A percentile compares a stretch with the other conserved stretches of the same genome.
These are phyloP conservation scores for Leptatherina wallacei DNA, from an alignment of 2,797 vertebrate genomes.

Conservation along the genomic window DNA sequence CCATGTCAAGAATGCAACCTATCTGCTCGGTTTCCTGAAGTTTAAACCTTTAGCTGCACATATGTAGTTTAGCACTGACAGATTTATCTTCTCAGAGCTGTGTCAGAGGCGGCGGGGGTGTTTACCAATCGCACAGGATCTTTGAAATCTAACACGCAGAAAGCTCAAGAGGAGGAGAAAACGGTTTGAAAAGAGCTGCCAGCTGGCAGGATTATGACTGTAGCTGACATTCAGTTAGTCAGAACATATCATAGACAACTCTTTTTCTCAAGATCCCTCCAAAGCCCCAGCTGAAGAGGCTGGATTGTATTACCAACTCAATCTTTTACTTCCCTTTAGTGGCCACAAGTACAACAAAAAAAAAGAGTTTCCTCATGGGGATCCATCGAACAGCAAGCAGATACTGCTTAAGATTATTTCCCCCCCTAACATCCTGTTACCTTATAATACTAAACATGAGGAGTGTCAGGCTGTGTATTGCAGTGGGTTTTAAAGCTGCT, in stretches of 20 bases:
- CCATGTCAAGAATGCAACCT: no score
- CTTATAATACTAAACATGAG: conserved; percentile 15
- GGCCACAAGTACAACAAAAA: not conserved
- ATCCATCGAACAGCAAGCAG: conserved; percentile 16
- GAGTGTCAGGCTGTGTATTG: conserved; percentile 31
- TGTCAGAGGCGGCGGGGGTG: no score
- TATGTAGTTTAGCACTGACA: no score
- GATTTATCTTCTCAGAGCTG: no score
- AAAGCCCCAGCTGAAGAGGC: not conserved
- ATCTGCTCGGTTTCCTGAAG: no score
- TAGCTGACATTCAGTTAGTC: not conserved
- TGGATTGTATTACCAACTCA: not conserved
- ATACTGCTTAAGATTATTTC: not conserved
- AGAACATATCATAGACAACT: not conserved
- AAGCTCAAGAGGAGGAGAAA: not conserved
- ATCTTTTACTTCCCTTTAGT: not conserved
- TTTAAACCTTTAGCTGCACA: no score
- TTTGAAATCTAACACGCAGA: not conserved
- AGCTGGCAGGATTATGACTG: not conserved
- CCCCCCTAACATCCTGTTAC: conserved; percentile 3
- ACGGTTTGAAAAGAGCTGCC: not conserved
- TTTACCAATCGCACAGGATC: no score
- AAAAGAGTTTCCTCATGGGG: not conserved
- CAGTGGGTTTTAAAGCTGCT: conserved; percentile 23
- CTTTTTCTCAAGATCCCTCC: not conserved